A percentile compares a stretch with the other conserved stretches of the same genome.
phyloP scores from a whole-genome alignment of 2,888 invertebrate genomes.

The Tricholauxania praeusta region DNA sequence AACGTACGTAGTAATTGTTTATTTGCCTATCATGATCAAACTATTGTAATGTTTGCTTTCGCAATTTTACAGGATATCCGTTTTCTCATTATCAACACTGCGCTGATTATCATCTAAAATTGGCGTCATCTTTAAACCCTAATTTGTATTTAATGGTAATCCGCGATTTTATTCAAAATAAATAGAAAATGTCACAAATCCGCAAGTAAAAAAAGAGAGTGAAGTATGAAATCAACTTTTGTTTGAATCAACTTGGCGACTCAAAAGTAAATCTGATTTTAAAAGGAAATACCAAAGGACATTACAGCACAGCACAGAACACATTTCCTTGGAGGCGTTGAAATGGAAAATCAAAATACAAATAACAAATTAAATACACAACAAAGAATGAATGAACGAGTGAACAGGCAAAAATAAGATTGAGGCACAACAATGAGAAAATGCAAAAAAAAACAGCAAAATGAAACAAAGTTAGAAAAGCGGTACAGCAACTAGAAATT shows the following conservation, averaged over 20 bases:
- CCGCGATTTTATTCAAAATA: no score
- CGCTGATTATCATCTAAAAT: neutral
- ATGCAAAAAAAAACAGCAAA: neutral
- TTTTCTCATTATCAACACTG: neutral
- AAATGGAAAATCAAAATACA: slow-evolving; percentile 31
- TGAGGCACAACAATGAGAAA: neutral
- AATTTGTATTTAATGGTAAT: no score
- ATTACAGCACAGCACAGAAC: neutral
- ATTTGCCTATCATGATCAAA: no score
- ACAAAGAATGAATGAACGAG: neutral
- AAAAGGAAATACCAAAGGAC: neutral
- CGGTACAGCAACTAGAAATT: slow-evolving; percentile 4
- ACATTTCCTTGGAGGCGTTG: slow-evolving; percentile 24
- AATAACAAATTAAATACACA: slow-evolving; percentile 33
- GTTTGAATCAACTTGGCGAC: no score
- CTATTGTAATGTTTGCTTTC: no score
- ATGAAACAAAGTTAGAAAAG: neutral
- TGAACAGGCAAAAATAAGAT: neutral
- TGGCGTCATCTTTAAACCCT: no score
- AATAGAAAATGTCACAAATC: slow-evolving; percentile 3
- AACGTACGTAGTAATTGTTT: no score
- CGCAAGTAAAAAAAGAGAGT: no score
- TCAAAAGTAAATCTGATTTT: neutral
- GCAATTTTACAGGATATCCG: slow-evolving; percentile 4
- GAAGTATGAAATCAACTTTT: no score